phyloP scores from a whole-genome alignment of 2,113 vertebrate genomes.

The Murina feae region DNA sequence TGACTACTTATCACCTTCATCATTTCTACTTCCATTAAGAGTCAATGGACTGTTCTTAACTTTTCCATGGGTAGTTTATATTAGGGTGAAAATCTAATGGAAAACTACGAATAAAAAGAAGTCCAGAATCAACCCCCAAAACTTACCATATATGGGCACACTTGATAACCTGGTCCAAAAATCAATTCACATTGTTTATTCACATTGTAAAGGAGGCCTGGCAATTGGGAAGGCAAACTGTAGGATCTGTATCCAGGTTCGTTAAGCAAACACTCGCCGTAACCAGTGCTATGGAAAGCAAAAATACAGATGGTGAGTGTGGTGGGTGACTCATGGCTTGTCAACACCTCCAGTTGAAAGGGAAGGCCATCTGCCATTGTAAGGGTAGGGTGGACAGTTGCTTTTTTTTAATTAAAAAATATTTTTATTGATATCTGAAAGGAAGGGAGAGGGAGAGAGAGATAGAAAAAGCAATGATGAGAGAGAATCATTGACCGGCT shows the following conservation, averaged over 20 bases:
- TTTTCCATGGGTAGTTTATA: neutral
- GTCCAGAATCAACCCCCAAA: neutral
- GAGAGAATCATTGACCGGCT: too few species aligned
- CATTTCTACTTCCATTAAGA: rapidly evolving
- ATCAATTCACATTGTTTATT: conserved; percentile 99
- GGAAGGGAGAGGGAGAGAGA: too few species aligned
- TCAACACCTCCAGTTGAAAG: neutral
- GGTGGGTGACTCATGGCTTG: neutral
- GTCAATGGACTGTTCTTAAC: neutral
- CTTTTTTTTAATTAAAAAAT: too few species aligned
- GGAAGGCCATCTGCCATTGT: neutral
- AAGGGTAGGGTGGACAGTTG: neutral
- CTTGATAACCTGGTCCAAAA: conserved; percentile 96
- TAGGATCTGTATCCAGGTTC: conserved; percentile 93
- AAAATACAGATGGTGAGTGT: conserved; percentile 57
- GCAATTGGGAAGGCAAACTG: conserved; percentile 91
- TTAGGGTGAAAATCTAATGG: neutral
- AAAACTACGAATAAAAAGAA: conserved; percentile 30
- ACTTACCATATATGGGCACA: conserved; percentile 99
- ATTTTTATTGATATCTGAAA: too few species aligned
- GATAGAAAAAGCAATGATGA: too few species aligned
- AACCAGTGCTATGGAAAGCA: conserved; percentile 93
- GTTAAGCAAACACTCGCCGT: conserved; percentile 97
- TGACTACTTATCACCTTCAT: too few species aligned
- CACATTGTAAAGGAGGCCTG: conserved; percentile 93